Base-by-base conservation (phyloP, 1,140 invertebrate species). In the Heliconius melpomene region DNA sequence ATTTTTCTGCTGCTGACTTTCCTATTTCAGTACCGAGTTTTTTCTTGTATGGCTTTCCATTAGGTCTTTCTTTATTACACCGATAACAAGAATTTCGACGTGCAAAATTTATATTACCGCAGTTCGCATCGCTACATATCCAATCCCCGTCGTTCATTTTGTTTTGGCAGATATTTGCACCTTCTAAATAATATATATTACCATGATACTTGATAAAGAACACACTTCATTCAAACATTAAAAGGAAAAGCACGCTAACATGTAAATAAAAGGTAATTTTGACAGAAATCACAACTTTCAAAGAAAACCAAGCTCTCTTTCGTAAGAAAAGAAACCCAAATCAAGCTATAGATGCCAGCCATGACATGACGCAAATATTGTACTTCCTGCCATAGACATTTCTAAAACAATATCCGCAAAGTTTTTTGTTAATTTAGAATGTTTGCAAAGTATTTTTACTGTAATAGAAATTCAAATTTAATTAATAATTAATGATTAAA, bases 1-100 rank as follows among this genome's bases (percentile, higher is more conserved):
- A 99, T 95, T 99, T 99, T 91, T 99, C 99, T 8, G 99, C 99
- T 29, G 98, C 98, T 70, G 97, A 97, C 95, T 99, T 99, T 3
- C 99, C 99, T 87, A 99, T 99, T 95, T 99, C 99, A 82, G 98
- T 97, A 1, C 98, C 98, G 77, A 99, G 95, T 95, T 98, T 98
- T 92, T 98, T 98, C 91, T 98, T 98, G 89, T 87, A 96, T 7
- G 88, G 77, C 81, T 94, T 95, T 75, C 85, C 90, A 89, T 95
- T 95, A 92, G 96, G 95, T 91, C 95, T 93, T 46, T 95, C 97
- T 95, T 97, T 97, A 80, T 97, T 97, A 96, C 98, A 99, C 83
- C 98, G 96, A 95, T 99, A 99, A 92, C 98, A 99, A 83, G 97
- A 96, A 84, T 95, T 96, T 88, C 98, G 95, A 84, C 98, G 96